A percentile compares a stretch with the other conserved stretches of the same genome.
Conservation (phyloP, 1,140 invertebrate species). For the Monomorium pharaonis region DNA sequence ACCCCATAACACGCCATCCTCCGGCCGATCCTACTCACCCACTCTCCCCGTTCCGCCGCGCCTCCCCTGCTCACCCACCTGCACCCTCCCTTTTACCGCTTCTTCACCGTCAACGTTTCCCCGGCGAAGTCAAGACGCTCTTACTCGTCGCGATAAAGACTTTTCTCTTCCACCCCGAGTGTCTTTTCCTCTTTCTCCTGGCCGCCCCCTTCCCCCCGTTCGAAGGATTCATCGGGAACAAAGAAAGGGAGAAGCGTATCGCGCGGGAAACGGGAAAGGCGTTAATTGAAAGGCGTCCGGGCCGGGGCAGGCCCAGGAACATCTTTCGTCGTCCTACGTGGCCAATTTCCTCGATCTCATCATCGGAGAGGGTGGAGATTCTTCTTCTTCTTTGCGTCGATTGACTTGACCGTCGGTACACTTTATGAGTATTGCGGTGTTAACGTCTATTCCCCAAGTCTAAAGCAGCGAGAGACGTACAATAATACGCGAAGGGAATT, state of each 20-base stretch:
- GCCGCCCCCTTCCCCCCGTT: neutral
- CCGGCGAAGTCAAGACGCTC: conserved; percentile 64
- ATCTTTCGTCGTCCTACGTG: conserved; percentile 62
- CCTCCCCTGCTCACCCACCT: conserved; percentile 49
- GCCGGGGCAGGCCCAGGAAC: conserved; percentile 61
- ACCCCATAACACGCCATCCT: conserved; percentile 76
- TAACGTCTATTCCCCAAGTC: neutral
- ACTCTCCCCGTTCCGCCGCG: conserved; percentile 45
- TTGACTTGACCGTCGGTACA: neutral
- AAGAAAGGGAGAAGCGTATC: conserved; percentile 72
- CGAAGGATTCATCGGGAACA: conserved; percentile 63
- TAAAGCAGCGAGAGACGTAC: neutral
- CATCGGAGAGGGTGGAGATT: neutral
- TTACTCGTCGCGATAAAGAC: conserved; percentile 75
- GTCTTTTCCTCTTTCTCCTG: conserved; percentile 5
- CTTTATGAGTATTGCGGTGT: neutral
- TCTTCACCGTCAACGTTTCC: conserved; percentile 63
- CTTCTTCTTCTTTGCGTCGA: conserved; percentile 6
- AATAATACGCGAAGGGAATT: too few species aligned
- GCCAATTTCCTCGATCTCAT: conserved; percentile 64
- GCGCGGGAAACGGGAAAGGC: conserved; percentile 69
- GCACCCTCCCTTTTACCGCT: conserved; percentile 64
- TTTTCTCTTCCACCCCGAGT: conserved; percentile 62
- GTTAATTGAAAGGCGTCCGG: conserved; percentile 79
- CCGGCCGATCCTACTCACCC: conserved; percentile 54